Evolutionary conservation across 1,140 invertebrate genomes (phyloP).

Genomic region (Macrobrachium rosenbergii): DNA sequence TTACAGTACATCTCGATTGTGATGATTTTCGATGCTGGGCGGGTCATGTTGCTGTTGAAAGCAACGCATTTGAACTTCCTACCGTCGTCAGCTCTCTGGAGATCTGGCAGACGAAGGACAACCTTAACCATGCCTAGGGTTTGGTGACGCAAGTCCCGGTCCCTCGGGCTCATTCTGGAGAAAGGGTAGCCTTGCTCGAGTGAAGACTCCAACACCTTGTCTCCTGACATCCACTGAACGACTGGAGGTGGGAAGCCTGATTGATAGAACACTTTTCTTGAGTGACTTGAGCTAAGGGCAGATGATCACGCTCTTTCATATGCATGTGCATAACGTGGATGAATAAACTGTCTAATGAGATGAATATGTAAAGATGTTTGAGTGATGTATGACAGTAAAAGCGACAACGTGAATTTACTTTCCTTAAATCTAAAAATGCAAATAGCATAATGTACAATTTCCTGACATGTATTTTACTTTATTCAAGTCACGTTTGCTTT

Average conservation of each 20-base stretch:
- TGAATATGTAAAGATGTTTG: too few species aligned
- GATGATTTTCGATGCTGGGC: neutral
- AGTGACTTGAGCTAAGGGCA: neutral
- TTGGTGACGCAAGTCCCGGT: neutral
- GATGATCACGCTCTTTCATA: too few species aligned
- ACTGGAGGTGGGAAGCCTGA: conserved; percentile 35
- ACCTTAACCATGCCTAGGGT: conserved; percentile 12
- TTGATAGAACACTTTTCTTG: neutral
- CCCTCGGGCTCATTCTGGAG: too few species aligned
- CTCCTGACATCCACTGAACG: conserved; percentile 37
- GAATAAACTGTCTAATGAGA: too few species aligned
- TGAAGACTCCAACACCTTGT: conserved; percentile 23
- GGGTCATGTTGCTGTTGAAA: conserved; percentile 37
- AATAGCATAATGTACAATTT: too few species aligned
- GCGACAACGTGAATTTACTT: too few species aligned
- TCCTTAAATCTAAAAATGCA: too few species aligned
- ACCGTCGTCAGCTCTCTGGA: conserved; percentile 20
- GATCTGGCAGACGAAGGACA: conserved; percentile 3
- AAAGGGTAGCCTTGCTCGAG: neutral
- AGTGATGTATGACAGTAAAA: too few species aligned
- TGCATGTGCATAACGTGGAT: too few species aligned
- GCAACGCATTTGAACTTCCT: conserved; percentile 30
- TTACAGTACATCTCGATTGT: conserved; percentile 43
- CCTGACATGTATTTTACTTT: too few species aligned
- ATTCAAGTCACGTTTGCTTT: too few species aligned